Conservation (phyloP, 2,797 vertebrate species). For the Diplodus puntazzo region DNA sequence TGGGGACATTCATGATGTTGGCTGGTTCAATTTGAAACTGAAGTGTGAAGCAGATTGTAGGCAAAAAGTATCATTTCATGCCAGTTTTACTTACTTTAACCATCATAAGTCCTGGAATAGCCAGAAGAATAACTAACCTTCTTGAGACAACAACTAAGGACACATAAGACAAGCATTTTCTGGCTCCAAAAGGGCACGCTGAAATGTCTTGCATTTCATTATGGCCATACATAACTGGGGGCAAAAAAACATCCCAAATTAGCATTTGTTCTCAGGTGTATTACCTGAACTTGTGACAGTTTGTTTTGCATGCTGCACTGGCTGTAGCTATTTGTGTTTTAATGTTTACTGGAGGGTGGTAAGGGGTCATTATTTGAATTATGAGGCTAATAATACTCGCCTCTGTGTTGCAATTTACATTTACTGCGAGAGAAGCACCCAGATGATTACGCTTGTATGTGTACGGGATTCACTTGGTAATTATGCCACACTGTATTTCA, state of each 20-base stretch:
- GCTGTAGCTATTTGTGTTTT: slow-evolving; percentile 28
- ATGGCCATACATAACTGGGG: slow-evolving; percentile 38
- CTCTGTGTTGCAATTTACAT: background rate
- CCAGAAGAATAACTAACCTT: slow-evolving; percentile 2
- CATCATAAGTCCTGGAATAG: background rate
- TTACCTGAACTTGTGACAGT: slow-evolving; percentile 25
- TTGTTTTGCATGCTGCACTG: slow-evolving; percentile 25
- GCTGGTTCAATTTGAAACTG: slow-evolving; percentile 1
- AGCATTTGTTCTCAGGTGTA: slow-evolving; percentile 35
- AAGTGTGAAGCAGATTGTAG: background rate
- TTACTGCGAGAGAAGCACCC: background rate
- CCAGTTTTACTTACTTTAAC: slow-evolving; percentile 19
- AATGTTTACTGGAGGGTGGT: slow-evolving; percentile 23
- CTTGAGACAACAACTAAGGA: slow-evolving; percentile 33
- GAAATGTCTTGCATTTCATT: slow-evolving; percentile 69
- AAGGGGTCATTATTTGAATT: slow-evolving; percentile 36
- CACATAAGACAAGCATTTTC: slow-evolving; percentile 7
- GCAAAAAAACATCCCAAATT: slow-evolving; percentile 40
- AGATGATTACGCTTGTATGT: background rate
- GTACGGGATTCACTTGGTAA: slow-evolving; percentile 2
- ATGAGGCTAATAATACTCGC: slow-evolving; percentile 10
- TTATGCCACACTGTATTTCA: slow-evolving; percentile 55
- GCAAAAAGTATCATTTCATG: background rate
- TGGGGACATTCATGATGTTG: background rate
- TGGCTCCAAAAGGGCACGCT: slow-evolving; percentile 58